Evolutionary conservation across 30 jellyfish, hydroid and myxozoan species (phyloP).

Genomic region (Chrysaora quinquecirrha): DNA sequence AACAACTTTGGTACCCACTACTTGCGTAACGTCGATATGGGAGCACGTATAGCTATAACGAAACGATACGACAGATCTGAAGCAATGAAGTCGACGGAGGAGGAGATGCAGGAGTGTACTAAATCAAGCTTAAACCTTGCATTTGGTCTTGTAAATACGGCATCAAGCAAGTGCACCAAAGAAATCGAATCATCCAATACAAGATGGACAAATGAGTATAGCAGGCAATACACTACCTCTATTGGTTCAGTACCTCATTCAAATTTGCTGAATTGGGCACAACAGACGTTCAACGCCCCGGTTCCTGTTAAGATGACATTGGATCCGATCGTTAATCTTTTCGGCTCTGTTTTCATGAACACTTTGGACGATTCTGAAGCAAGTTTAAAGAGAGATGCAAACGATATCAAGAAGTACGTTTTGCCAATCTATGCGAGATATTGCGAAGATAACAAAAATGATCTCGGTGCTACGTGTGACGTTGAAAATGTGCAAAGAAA

Average conservation of each 20-base stretch:
- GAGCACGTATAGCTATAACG: slow-evolving; percentile 53
- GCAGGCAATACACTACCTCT: slow-evolving; percentile 33
- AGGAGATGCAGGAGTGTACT: too few relatives aligned
- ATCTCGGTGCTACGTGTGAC: too few relatives aligned
- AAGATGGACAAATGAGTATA: neutral
- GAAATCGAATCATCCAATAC: neutral
- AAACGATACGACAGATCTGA: slow-evolving; percentile 42
- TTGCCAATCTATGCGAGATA: neutral
- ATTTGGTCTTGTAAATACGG: neutral
- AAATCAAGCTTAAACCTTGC: too few relatives aligned
- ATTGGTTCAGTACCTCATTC: slow-evolving; percentile 38
- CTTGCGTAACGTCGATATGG: slow-evolving; percentile 48
- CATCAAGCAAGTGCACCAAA: too few relatives aligned
- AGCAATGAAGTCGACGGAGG: slow-evolving; percentile 3
- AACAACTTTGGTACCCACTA: too few relatives aligned
- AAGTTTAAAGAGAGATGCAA: slow-evolving; percentile 11
- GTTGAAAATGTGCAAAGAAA: neutral
- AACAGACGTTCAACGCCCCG: slow-evolving; percentile 29
- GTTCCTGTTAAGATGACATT: slow-evolving; percentile 41
- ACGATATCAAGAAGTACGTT: neutral
- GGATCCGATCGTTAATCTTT: slow-evolving; percentile 37
- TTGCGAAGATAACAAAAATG: neutral
- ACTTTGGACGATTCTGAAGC: slow-evolving; percentile 17
- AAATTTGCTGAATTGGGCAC: slow-evolving; percentile 32
- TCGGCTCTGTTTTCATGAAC: slow-evolving; percentile 15